Evolutionary conservation across 2,113 vertebrate species (phyloP).

Genomic region (Urocitellus parryii): DNA sequence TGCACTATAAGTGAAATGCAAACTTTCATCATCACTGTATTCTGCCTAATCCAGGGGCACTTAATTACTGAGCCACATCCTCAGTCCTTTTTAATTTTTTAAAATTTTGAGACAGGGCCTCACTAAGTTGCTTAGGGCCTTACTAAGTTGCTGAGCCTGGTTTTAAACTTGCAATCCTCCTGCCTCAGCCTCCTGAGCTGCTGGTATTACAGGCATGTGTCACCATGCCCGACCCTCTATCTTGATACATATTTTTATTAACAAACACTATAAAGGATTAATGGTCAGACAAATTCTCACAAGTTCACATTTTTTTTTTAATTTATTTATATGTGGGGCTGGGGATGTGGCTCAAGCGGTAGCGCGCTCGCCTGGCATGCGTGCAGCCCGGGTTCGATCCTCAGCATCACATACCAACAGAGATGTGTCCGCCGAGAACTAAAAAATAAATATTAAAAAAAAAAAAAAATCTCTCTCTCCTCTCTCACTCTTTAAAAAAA

Average conservation of each 20-base stretch:
- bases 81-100: background rate
- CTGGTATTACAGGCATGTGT: background rate
- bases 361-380: too few relatives aligned
- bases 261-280: background rate
- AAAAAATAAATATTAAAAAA: too few relatives aligned
- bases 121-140: too few relatives aligned
- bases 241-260: slow-evolving; percentile 42
- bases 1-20: background rate
- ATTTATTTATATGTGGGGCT: too few relatives aligned
- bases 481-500: too few relatives aligned
- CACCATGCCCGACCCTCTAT: background rate
- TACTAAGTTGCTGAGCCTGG: too few relatives aligned
- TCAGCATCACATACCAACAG: too few relatives aligned
- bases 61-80: background rate
- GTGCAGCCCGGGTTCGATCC: too few relatives aligned
- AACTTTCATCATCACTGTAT: background rate
- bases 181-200: background rate
- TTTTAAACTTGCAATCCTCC: background rate
- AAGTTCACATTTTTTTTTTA: background rate
- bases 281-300: background rate
- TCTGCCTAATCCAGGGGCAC: background rate
- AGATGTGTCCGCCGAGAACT: too few relatives aligned
- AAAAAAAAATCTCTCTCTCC: too few relatives aligned
- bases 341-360: too few relatives aligned
- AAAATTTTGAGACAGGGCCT: background rate